A percentile compares a stretch with the other conserved stretches of the same genome.
These are phyloP conservation scores for Amblyopsis hoosieri DNA, from an alignment of 2,797 vertebrate species.

Conservation along the genomic window DNA sequence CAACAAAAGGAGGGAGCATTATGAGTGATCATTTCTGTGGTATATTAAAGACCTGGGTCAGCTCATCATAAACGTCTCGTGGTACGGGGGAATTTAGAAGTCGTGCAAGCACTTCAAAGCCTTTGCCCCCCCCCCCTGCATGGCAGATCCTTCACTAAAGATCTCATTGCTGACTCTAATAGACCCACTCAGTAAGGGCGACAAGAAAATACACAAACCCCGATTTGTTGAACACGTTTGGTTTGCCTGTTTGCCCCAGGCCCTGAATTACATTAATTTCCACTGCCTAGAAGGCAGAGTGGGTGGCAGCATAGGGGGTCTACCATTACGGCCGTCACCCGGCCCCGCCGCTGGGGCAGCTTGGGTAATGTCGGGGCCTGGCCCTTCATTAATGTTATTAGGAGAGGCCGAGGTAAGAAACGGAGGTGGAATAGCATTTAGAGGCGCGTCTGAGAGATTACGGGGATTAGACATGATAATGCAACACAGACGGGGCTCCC, in stretches of 20 bases:
- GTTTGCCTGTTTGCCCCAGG: constrained; percentile 80
- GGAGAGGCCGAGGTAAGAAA: constrained; percentile 77
- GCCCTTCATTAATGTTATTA: constrained; percentile 82
- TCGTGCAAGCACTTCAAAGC: constrained; percentile 73
- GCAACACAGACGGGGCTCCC: constrained; percentile 77
- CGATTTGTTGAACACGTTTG: constrained; percentile 85
- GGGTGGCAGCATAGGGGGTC: constrained; percentile 62
- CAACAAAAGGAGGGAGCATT: constrained; percentile 64
- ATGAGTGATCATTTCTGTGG: constrained; percentile 65
- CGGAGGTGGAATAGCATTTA: constrained; percentile 81
- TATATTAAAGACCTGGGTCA: constrained; percentile 75
- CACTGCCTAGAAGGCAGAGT: constrained; percentile 72
- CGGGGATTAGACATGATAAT: constrained; percentile 77
- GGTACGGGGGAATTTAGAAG: constrained; percentile 55
- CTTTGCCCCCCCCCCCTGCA: constrained; percentile 50
- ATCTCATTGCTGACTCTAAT: constrained; percentile 73
- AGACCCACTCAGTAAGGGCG: constrained; percentile 73
- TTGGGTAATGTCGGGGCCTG: constrained; percentile 48
- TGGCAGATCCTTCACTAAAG: constrained; percentile 61
- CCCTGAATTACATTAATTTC: constrained; percentile 82
- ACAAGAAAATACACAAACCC: constrained; percentile 81
- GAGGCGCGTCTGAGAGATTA: constrained; percentile 73
- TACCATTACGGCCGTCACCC: constrained; percentile 64
- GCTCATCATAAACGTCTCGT: constrained; percentile 61
- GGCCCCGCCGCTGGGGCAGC: constrained; percentile 48